These are phyloP conservation scores for Zelleria hepariella DNA, from an alignment of 2,888 invertebrate genomes.

Conservation along the genomic window DNA sequence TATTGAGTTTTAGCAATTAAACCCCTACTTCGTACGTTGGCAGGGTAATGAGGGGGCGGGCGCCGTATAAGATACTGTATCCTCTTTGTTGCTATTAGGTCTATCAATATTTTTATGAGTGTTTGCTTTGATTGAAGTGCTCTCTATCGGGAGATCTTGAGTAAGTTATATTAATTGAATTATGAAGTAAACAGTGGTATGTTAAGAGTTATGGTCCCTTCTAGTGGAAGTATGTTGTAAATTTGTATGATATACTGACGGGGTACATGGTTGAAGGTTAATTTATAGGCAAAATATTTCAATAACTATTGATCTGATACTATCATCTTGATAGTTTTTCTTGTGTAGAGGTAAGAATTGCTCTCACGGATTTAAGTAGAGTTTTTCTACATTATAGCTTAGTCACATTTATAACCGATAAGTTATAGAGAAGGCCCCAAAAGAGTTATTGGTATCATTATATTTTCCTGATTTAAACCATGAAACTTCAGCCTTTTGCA, in stretches of 20 bases:
- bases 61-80: not conserved
- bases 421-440: no score
- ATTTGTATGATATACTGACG: not conserved
- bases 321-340: no score
- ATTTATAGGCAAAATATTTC: no score
- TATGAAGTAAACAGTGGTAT: not conserved
- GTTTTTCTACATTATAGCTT: no score
- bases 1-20: slow-evolving; percentile 7
- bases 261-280: not conserved
- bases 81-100: not conserved
- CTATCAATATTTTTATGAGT: not conserved
- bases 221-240: not conserved
- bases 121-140: not conserved
- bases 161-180: not conserved
- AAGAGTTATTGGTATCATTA: no score
- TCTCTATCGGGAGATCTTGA: not conserved
- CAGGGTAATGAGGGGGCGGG: slow-evolving; percentile 28
- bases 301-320: no score
- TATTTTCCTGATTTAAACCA: no score
- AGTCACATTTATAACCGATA: no score
- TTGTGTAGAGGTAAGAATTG: no score
- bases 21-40: slow-evolving; percentile 16
- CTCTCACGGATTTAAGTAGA: no score
- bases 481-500: no score
- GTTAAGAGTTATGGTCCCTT: not conserved